These are phyloP conservation scores for Tragelaphus buxtoni DNA, from an alignment of 2,113 vertebrate genomes.

Conservation along the genomic window DNA sequence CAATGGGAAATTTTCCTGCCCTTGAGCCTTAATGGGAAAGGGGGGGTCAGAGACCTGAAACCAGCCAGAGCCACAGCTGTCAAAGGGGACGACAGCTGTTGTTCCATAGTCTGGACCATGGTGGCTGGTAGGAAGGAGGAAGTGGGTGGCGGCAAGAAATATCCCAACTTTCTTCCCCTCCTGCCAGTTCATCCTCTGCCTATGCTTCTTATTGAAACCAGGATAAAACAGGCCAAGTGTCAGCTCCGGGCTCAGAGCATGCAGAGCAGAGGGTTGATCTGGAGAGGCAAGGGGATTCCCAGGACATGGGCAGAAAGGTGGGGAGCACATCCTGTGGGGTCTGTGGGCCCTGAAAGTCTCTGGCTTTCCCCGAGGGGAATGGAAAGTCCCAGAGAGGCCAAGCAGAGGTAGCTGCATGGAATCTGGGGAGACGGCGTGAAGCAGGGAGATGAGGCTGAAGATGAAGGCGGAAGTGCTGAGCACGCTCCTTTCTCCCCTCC, in stretches of 20 bases:
- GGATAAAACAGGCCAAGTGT: not conserved
- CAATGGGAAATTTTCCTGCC: not conserved
- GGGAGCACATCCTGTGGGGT: not conserved
- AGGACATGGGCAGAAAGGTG: not conserved
- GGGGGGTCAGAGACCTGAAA: not conserved
- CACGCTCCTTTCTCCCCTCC: rapidly evolving
- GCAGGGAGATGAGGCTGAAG: not conserved
- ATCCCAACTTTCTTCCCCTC: not conserved
- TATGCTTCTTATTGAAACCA: not conserved
- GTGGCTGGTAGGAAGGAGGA: not conserved
- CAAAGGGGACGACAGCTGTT: not conserved
- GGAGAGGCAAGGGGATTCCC: not conserved
- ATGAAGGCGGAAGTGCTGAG: not conserved
- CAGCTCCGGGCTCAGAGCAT: not conserved
- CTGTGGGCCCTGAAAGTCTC: not conserved
- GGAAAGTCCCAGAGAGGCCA: not conserved
- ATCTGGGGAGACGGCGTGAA: not conserved
- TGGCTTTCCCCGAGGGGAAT: not conserved
- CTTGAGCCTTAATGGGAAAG: not conserved
- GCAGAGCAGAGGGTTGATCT: not conserved
- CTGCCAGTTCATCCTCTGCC: not conserved
- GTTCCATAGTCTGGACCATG: not conserved
- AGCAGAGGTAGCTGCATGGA: not conserved
- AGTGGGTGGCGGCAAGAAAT: not conserved
- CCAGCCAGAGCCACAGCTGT: not conserved